Evolutionary conservation across 2,113 vertebrate species (phyloP).

Genomic region (Bufo bufo): DNA sequence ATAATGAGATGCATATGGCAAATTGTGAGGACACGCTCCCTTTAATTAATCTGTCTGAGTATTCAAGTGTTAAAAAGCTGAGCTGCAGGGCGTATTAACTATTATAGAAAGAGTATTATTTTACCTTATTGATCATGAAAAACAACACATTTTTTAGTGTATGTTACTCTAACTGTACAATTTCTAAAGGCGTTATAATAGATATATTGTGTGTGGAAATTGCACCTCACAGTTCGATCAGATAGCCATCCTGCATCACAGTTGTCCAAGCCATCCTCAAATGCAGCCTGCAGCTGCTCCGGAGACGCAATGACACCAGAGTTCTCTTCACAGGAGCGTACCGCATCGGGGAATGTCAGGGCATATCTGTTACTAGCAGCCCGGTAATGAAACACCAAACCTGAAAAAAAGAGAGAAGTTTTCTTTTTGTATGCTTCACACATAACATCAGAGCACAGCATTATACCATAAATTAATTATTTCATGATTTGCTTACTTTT

Average conservation of each 20-base stretch:
- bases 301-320: constrained; percentile 83
- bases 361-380: constrained; percentile 86
- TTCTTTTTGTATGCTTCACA: not conserved
- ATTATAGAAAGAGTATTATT: too few relatives aligned
- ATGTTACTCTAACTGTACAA: too few relatives aligned
- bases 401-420: constrained; percentile 64
- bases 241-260: constrained; percentile 95
- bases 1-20: too few relatives aligned
- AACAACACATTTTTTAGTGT: too few relatives aligned
- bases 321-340: constrained; percentile 83
- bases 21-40: too few relatives aligned
- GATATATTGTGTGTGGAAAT: not conserved
- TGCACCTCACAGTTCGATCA: constrained; percentile 89
- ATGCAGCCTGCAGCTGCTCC: constrained; percentile 87
- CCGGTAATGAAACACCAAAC: constrained; percentile 94
- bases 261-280: constrained; percentile 94
- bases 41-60: too few relatives aligned
- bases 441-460: not conserved
- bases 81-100: too few relatives aligned
- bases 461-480: too few relatives aligned
- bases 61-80: too few relatives aligned
- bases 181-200: too few relatives aligned
- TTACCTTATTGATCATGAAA: too few relatives aligned
- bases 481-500: not conserved
- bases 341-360: constrained; percentile 81